Base-by-base conservation (phyloP, 1,140 invertebrate species). In the Cyclargus thomasi region DNA sequence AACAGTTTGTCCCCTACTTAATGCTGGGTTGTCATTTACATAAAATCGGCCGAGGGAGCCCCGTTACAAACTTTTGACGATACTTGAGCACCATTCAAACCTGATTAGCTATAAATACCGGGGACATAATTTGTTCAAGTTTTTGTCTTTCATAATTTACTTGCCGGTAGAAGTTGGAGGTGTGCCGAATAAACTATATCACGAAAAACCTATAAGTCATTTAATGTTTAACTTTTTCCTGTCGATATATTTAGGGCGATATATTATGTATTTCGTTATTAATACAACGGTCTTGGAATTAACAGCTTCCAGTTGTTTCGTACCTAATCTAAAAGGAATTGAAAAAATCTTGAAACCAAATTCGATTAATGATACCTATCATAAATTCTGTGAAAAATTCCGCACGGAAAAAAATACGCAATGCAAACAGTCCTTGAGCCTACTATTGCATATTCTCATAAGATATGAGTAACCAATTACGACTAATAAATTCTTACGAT, bases 61-160 rank as follows among this genome's bases (percentile, higher is more conserved):
- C 76, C 75, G 70, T 80, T 77, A 78, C 76, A 79, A 86, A 89
- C 77, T 86, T 86, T 82, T 81, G 80, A 79, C 74, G 77, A 73
- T 81, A 81, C 85, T 88, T 85, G 73, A 75, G 85, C 82, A 86
- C 83, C 74, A 78, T 79, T 86, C 82, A 86, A 83, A 83, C 81
- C 81, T 76, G 76, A 86, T 88, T 80, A 70, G 74, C 81, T 71
- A 85, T 86, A 88, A 88, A 86, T 82, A 79, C 70, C 71, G 71
- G 81, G 81, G 76, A 74, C 67, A 65, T 63, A 63, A 59, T 67
- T 74, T 71, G 21, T 53, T 22, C 62, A 23, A 35, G 16, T 22
- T 63, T 67, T 67, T 47, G 29, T 66, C 22, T 66, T 59, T 66
- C 23, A 66, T 59, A 59, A 66, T 66, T 66, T 20, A 35, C 22